phyloP scores from a whole-genome alignment of 2,797 vertebrate species.

The Margarornis squamiger region DNA sequence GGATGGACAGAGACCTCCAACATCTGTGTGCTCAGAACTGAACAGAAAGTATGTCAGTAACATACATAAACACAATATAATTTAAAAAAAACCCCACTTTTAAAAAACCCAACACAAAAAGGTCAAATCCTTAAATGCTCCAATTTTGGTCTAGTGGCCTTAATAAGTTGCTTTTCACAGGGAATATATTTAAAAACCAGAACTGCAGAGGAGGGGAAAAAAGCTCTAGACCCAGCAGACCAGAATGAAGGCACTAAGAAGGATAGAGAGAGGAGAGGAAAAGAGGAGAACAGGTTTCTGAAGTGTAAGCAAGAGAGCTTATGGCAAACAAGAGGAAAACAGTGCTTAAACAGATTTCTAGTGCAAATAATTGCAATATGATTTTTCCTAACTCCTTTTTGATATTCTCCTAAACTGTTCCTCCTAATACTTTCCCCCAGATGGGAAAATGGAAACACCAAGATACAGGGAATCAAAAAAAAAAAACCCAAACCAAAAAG shows the following conservation, averaged over 20 bases:
- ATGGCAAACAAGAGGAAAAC: background rate
- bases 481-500: background rate
- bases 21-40: background rate
- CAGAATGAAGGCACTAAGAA: background rate
- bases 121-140: background rate
- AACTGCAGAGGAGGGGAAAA: background rate
- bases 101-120: background rate
- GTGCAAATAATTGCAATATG: background rate
- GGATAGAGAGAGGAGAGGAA: background rate
- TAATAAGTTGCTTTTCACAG: background rate
- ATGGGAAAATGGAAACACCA: background rate
- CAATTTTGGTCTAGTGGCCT: background rate
- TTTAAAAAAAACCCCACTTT: background rate
- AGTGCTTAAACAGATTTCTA: background rate
- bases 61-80: background rate
- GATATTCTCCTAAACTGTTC: background rate
- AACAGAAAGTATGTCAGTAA: background rate
- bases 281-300: background rate
- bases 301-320: background rate
- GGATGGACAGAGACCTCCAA: background rate
- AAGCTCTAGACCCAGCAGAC: background rate
- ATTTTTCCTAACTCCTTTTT: background rate
- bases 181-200: background rate
- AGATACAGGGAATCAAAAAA: background rate
- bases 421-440: background rate